Evolutionary conservation across 1,140 invertebrate genomes (phyloP).

Genomic region (Daktulosphaira vitifoliae): DNA sequence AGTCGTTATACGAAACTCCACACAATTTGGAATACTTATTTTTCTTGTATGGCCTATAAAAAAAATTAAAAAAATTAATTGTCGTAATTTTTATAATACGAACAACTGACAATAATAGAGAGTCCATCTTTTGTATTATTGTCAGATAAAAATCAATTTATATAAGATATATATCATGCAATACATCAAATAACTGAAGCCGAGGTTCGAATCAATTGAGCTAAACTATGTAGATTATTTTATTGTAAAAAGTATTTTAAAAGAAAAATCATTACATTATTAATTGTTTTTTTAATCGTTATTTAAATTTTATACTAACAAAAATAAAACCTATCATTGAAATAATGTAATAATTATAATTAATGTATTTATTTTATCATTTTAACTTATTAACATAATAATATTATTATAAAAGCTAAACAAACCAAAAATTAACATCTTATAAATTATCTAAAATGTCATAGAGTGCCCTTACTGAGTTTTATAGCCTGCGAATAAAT

Average conservation of each 20-base stretch:
- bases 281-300: background rate
- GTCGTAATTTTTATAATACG: background rate
- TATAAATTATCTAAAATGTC: background rate
- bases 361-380: no score
- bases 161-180: no score
- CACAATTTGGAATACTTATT: constrained; percentile 71
- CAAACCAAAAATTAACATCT: background rate
- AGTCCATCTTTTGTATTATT: no score
- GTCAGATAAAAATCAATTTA: no score
- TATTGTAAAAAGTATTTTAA: background rate
- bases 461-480: background rate
- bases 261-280: background rate
- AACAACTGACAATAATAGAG: no score
- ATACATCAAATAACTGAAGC: no score
- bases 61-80: background rate
- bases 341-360: no score
- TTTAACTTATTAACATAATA: background rate
- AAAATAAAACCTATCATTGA: no score
- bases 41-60: constrained; percentile 62
- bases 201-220: no score
- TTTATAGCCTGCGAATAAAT: background rate
- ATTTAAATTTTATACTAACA: no score
- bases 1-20: constrained; percentile 72
- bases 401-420: background rate
- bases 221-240: constrained; percentile 5